These are phyloP conservation scores for Megaptera novaeangliae DNA, from an alignment of 2,113 vertebrate species.

Conservation along the genomic window DNA sequence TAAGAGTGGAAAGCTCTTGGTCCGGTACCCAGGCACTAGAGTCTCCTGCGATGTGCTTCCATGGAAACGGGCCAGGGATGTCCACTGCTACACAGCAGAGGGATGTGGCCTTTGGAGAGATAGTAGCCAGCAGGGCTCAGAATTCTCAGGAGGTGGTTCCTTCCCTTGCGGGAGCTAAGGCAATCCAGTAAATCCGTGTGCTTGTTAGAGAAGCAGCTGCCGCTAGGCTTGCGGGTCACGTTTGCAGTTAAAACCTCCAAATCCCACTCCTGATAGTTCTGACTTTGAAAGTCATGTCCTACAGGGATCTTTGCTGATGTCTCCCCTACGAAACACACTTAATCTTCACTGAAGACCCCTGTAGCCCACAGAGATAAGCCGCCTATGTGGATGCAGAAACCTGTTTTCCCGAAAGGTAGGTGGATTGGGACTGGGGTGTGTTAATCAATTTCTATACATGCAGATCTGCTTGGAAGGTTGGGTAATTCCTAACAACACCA, in stretches of 20 bases:
- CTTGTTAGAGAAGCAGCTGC: neutral
- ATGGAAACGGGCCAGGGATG: conserved; percentile 38
- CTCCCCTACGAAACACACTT: neutral
- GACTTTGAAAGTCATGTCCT: neutral
- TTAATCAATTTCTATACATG: conserved; percentile 54
- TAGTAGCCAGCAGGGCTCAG: conserved; percentile 31
- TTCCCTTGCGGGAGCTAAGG: conserved; percentile 56
- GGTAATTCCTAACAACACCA: conserved; percentile 45
- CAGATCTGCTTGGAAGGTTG: conserved; percentile 39
- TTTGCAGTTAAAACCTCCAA: conserved; percentile 2
- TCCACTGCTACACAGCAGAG: neutral
- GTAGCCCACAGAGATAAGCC: neutral
- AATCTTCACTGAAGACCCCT: neutral
- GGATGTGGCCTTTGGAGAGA: conserved; percentile 28
- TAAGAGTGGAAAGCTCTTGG: conserved; percentile 61
- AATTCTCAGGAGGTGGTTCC: conserved; percentile 68
- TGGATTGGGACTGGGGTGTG: neutral
- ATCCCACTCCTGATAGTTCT: neutral
- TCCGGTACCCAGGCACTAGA: neutral
- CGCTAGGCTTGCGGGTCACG: conserved; percentile 11
- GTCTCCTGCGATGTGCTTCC: conserved; percentile 39
- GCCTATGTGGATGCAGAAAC: neutral
- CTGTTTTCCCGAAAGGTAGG: neutral
- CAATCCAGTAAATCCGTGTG: conserved; percentile 43
- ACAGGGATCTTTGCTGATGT: neutral